Conservation (phyloP, 1,140 invertebrate species). For the Rhagoletis pomonella region DNA sequence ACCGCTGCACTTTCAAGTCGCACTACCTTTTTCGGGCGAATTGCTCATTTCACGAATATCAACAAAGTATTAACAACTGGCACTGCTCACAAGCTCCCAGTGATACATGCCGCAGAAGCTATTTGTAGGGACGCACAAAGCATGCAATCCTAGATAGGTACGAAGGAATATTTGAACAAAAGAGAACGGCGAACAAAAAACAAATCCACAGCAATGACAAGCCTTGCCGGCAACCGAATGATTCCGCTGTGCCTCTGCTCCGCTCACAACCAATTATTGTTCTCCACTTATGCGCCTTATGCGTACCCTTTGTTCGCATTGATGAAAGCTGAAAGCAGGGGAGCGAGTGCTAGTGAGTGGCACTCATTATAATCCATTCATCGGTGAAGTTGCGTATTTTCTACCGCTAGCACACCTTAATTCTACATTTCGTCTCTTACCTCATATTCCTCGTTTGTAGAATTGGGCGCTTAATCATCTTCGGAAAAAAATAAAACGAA, state of each 20-base stretch:
- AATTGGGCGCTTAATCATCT: neutral
- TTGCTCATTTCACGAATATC: no score
- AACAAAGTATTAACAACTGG: no score
- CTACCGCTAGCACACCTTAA: neutral
- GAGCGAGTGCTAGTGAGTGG: neutral
- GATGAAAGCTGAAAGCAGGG: neutral
- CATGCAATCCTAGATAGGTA: no score
- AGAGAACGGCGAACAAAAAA: no score
- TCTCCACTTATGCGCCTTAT: conserved; percentile 16
- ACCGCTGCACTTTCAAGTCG: no score
- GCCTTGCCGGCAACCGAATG: neutral
- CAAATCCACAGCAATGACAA: neutral
- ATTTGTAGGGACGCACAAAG: no score
- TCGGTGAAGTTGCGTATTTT: neutral
- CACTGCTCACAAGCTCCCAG: no score
- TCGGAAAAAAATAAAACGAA: neutral
- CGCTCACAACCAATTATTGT: conserved; percentile 27
- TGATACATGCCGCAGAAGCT: no score
- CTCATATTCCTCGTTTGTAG: neutral
- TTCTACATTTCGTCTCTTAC: neutral
- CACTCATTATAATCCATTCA: conserved; percentile 25
- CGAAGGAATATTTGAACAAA: no score
- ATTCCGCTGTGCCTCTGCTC: neutral
- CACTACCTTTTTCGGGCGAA: no score
- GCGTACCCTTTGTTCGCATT: neutral